These are phyloP conservation scores for Drosophila arizonae DNA, from an alignment of 1,140 invertebrate species.

Conservation along the genomic window DNA sequence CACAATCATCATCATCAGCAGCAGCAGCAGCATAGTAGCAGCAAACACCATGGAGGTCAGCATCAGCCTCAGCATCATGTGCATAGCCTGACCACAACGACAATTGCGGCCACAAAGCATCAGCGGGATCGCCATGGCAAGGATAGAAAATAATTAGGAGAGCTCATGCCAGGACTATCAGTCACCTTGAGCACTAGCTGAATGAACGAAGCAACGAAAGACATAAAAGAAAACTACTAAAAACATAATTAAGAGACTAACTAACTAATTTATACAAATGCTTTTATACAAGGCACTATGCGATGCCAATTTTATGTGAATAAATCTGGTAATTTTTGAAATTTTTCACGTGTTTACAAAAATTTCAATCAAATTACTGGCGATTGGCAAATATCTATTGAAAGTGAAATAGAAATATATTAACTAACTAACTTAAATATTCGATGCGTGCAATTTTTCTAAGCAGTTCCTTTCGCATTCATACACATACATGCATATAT, in stretches of 20 bases:
- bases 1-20: constrained; percentile 37
- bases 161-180: background rate
- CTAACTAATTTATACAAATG: constrained; percentile 35
- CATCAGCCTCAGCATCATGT: constrained; percentile 58
- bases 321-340: constrained; percentile 72
- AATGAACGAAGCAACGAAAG: constrained; percentile 53
- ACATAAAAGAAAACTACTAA: constrained; percentile 34
- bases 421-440: constrained; percentile 11
- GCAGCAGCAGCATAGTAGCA: constrained; percentile 37
- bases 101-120: constrained; percentile 62
- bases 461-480: constrained; percentile 68
- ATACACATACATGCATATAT: constrained; percentile 9
- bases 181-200: constrained; percentile 5
- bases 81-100: constrained; percentile 64
- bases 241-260: constrained; percentile 28
- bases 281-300: constrained; percentile 12
- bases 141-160: constrained; percentile 63
- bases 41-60: constrained; percentile 58
- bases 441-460: constrained; percentile 45
- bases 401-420: constrained; percentile 21
- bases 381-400: constrained; percentile 30
- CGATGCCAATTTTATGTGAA: constrained; percentile 41
- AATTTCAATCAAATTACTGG: constrained; percentile 72
- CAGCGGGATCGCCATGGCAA: constrained; percentile 73
- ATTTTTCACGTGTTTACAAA: constrained; percentile 59